Evolutionary conservation across 2,888 invertebrate genomes (phyloP), one percentile per base, ranked within the genome.

Genomic region (Lucinisca nassula): DNA sequence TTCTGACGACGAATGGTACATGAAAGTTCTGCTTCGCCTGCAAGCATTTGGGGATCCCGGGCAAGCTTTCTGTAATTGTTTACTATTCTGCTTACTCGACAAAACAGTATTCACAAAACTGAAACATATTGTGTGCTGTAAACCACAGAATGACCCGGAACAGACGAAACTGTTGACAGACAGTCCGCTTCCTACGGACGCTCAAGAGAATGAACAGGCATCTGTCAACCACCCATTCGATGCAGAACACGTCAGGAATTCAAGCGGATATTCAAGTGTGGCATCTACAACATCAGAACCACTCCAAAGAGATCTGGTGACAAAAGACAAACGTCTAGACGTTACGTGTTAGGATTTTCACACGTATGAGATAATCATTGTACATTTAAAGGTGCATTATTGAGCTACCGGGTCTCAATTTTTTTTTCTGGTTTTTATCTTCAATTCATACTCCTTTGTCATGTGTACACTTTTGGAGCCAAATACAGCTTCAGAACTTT

Each of bases 51-150:
- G 91, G 0, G 91, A 90, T 35, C 87, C 89, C 10, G 79, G 80
- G 0, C 91, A 90, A 73, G 90, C 88, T 0, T 85, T 91, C 40
- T 84, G 84, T 24, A 90, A 90, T 45, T 88, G 61, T 40, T 67
- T 90, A 21, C 72, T 91, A 21, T 89, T 90, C 49, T 90, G 90
- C 67, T 17, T 91, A 17, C 77, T 90, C n/a, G 91, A 91, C 30
- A 79, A 72, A 72, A 82, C 87, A 30, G 84, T 90, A 0, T 45
- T n/a, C n/a, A 24, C 35, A 37, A 72, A 72, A 72, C 6, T 72
- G 4, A 38, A 40, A 24, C 35, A 35, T 17, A 37, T 32, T 4
- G 27, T 61, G 12, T 61, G 4, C 30, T 61, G 61, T 27, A 6
- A 4, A 27, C 12, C 4, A n/a, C 61, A 27, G 30, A 24, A 61